Base-by-base conservation (phyloP, 2,797 vertebrate species). In the Phrynocephalus forsythii region DNA sequence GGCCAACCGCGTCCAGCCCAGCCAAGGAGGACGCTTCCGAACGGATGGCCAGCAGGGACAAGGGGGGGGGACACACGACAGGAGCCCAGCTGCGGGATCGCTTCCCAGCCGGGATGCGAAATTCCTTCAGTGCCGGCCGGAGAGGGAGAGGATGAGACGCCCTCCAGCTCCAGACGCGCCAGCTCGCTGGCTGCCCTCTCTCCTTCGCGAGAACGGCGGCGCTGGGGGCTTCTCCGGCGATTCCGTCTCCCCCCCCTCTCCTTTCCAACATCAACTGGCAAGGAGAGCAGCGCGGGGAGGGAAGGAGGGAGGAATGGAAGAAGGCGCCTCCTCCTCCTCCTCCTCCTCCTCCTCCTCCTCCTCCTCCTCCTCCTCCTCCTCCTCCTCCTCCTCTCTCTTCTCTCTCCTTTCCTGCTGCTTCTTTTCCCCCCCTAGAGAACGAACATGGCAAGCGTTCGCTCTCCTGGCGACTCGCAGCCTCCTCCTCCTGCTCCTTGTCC, bases 71-170 rank as follows among this genome's bases (percentile, higher is more conserved):
- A 56, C 52, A 52, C 6, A 8, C 6, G 13, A 56, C 52, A 56
- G 67, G 22, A 69, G 52, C 10, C 60, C 60, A 63, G 60, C 13
- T 4, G 60, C 60, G 60, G 15, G 60, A 63, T 20, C 60, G 15
- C 60, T 63, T 63, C 2, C 15, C 60, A 63, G 68, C 48, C 81
- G 44, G 75, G 72, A 52, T 78, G 66, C 86, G 28, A 75, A 76
- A 87, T 87, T 79, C 86, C 82, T 87, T 83, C 75, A 83, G 63
- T 78, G 86, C 30, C 30, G 18, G 73, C 60, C 63, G 48, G 44
- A 56, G 38, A 48, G 73, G 7, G 60, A 16, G 60, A 13, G 60
- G 15, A 63, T 20, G 18, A n/a, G 85, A 44, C 66, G 52, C 69
- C 69, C 79, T 30, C 30, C 11, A 18, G 50, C 85, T 80, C 33